Conservation (phyloP, 2,113 vertebrate genomes). For the Acanthochromis polyacanthus region DNA sequence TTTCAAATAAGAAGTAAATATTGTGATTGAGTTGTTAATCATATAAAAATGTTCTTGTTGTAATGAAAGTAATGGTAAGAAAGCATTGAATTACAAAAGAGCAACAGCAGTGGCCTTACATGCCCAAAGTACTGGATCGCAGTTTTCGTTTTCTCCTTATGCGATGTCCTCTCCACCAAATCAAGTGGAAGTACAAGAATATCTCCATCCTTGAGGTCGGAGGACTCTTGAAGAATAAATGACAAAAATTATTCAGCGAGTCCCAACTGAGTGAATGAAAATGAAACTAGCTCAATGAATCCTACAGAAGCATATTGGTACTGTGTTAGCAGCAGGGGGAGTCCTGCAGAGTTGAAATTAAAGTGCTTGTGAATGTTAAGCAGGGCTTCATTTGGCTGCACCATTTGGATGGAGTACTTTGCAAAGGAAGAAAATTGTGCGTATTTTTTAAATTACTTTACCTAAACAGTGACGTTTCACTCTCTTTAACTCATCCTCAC, state of each 20-base stretch:
- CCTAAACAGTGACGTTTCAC: slow-evolving; percentile 91
- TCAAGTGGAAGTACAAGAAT: slow-evolving; percentile 93
- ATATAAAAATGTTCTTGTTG: neutral
- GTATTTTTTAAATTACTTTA: slow-evolving; percentile 63
- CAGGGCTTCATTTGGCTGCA: neutral
- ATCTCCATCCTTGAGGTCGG: slow-evolving; percentile 87
- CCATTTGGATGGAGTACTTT: neutral
- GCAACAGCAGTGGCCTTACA: slow-evolving; percentile 75
- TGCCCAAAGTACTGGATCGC: slow-evolving; percentile 91
- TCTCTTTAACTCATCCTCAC: slow-evolving; percentile 88
- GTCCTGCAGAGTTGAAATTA: too few relatives aligned
- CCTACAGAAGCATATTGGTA: too few relatives aligned
- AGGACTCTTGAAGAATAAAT: slow-evolving; percentile 82
- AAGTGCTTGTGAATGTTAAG: neutral
- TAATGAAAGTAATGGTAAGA: slow-evolving; percentile 1
- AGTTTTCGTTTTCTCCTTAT: slow-evolving; percentile 86
- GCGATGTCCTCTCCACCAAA: slow-evolving; percentile 87
- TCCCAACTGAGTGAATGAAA: slow-evolving; percentile 3
- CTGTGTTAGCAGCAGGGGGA: too few relatives aligned
- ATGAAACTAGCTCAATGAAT: neutral
- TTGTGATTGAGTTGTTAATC: too few relatives aligned
- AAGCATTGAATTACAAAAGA: neutral
- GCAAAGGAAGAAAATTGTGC: neutral
- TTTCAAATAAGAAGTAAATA: too few relatives aligned
- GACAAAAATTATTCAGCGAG: slow-evolving; percentile 16